Conservation (phyloP, 2,888 invertebrate species). For the Apodemia mormo region DNA sequence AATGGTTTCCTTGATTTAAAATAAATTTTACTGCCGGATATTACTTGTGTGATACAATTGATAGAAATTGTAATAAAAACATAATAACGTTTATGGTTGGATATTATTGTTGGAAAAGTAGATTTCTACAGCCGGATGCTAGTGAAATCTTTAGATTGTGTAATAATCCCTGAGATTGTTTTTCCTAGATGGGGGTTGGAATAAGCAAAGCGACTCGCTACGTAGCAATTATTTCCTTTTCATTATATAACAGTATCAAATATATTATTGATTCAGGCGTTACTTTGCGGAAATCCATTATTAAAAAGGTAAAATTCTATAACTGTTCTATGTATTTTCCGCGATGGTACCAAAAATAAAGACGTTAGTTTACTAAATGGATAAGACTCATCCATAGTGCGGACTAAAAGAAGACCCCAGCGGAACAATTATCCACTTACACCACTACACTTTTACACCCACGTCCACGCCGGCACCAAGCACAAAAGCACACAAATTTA, state of each 20-base stretch:
- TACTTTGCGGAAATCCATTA: too few relatives aligned
- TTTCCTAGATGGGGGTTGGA: background rate
- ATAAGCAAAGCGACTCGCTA: background rate
- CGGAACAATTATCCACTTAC: too few relatives aligned
- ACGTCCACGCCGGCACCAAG: too few relatives aligned
- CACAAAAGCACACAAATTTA: too few relatives aligned
- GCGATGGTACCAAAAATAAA: too few relatives aligned
- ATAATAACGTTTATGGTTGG: background rate
- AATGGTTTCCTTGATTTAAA: conserved; percentile 15
- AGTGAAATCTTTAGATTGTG: conserved; percentile 2
- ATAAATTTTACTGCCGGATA: conserved; percentile 14
- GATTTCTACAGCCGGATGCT: background rate
- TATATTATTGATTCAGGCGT: background rate
- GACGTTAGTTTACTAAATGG: too few relatives aligned
- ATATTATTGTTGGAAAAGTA: conserved; percentile 10
- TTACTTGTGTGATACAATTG: conserved; percentile 8
- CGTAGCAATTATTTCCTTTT: background rate
- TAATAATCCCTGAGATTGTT: background rate
- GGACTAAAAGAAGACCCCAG: too few relatives aligned
- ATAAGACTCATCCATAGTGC: too few relatives aligned
- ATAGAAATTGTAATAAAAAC: conserved; percentile 10
- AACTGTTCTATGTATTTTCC: too few relatives aligned
- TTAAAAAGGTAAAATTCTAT: too few relatives aligned
- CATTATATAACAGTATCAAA: background rate
- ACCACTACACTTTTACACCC: too few relatives aligned